Percentiles rank a stretch among this genome's conserved stretches.
These are phyloP conservation scores for Trypoxylus dichotomus DNA, from an alignment of 1,140 invertebrate genomes.

Conservation along the genomic window DNA sequence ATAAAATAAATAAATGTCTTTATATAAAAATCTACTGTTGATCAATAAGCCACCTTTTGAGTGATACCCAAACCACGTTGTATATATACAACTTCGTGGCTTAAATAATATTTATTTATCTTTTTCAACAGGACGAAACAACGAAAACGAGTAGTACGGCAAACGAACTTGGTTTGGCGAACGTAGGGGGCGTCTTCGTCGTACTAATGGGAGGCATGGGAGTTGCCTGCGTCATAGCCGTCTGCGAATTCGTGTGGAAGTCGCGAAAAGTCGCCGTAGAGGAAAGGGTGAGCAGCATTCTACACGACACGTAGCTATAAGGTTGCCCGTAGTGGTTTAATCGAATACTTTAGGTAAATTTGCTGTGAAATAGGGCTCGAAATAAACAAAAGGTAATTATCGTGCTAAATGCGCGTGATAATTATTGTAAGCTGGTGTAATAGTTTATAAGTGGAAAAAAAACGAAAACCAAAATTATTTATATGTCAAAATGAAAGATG, in stretches of 20 bases:
- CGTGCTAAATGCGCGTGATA: not conserved
- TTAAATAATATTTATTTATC: not conserved
- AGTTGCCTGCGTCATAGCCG: constrained; percentile 83
- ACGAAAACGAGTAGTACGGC: constrained; percentile 83
- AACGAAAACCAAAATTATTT: not conserved
- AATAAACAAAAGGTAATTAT: not conserved
- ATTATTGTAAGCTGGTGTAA: not conserved
- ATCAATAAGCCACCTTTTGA: too few relatives aligned
- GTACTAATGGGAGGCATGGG: constrained; percentile 90
- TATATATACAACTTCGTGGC: too few relatives aligned
- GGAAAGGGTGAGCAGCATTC: constrained; percentile 74
- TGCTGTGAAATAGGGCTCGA: constrained; percentile 15
- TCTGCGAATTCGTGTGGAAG: constrained; percentile 93
- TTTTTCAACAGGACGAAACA: constrained; percentile 69
- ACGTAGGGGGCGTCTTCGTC: constrained; percentile 94
- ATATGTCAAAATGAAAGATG: not conserved
- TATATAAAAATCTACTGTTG: too few relatives aligned
- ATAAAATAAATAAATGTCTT: too few relatives aligned
- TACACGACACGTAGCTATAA: constrained; percentile 54
- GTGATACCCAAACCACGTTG: too few relatives aligned
- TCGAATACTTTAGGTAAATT: constrained; percentile 9
- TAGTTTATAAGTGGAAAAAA: not conserved
- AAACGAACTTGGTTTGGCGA: constrained; percentile 84
- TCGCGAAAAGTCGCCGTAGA: constrained; percentile 87
- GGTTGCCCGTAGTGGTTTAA: constrained; percentile 25